phyloP scores from a whole-genome alignment of 2,797 vertebrate species.

The Cryptoblepharus egeriae region DNA sequence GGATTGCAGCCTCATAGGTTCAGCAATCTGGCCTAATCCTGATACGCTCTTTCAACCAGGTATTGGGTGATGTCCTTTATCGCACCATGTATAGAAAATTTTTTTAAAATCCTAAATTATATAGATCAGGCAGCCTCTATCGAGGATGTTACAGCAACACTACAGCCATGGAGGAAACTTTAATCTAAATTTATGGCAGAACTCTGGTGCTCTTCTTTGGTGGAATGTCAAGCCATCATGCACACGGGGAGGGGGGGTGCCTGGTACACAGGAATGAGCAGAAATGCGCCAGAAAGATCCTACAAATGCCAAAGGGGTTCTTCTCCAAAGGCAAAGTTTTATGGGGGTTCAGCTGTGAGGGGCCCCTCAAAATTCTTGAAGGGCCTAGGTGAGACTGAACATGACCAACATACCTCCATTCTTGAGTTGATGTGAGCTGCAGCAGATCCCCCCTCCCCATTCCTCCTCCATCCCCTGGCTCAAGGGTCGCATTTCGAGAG shows the following conservation, averaged over 20 bases:
- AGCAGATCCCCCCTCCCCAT: not conserved
- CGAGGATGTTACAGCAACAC: not conserved
- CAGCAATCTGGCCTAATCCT: not conserved
- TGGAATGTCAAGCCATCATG: not conserved
- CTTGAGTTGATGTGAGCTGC: not conserved
- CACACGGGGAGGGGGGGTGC: too few relatives aligned
- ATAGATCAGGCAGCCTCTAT: not conserved
- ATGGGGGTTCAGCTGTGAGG: not conserved
- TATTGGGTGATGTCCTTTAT: not conserved
- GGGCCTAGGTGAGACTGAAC: not conserved
- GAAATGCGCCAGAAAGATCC: not conserved
- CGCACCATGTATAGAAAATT: not conserved
- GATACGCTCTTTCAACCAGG: too few relatives aligned
- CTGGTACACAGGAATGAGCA: too few relatives aligned
- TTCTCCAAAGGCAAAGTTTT: not conserved
- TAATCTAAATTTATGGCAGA: not conserved
- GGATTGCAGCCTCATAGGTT: not conserved
- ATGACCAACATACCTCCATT: not conserved
- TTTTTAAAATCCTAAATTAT: not conserved
- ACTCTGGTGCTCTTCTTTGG: not conserved
- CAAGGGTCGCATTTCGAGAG: slow-evolving; percentile 18
- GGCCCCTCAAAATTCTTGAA: not conserved
- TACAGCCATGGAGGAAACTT: not conserved
- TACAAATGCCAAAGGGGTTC: not conserved
- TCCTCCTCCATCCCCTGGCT: not conserved